Conservation (phyloP, 1,140 invertebrate species). For the Dendrolimus punctatus region DNA sequence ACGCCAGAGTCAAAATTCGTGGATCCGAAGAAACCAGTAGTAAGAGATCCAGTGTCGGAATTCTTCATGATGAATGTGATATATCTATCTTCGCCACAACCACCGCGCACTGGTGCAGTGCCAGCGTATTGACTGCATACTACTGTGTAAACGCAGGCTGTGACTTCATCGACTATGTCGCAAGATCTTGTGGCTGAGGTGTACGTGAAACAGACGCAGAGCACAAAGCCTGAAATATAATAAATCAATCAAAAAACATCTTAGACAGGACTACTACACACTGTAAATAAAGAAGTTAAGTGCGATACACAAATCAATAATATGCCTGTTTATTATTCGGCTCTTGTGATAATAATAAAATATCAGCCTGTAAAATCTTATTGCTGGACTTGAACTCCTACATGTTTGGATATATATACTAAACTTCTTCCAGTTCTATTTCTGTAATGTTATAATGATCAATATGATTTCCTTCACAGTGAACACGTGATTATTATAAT, state of each 20-base stretch:
- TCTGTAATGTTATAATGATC: no score
- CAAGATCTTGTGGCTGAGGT: background rate
- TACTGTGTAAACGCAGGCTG: conserved; percentile 22
- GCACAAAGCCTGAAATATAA: conserved; percentile 4
- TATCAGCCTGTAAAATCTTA: no score
- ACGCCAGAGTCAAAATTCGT: conserved; percentile 53
- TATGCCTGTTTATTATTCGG: background rate
- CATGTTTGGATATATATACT: no score
- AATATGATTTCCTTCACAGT: no score
- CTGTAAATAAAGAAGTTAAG: no score
- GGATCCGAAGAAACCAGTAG: conserved; percentile 36
- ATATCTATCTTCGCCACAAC: conserved; percentile 21
- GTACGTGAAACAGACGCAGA: background rate
- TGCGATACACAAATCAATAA: background rate
- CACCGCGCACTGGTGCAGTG: conserved; percentile 12
- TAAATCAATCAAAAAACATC: background rate
- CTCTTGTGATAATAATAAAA: no score
- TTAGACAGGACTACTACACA: background rate
- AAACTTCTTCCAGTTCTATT: no score
- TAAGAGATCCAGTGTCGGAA: conserved; percentile 18
- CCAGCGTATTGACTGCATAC: conserved; percentile 25
- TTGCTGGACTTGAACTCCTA: no score
- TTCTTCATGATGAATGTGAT: conserved; percentile 36
- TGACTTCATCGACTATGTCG: background rate
- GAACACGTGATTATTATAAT: no score